phyloP scores from a whole-genome alignment of 1,140 invertebrate species.

The Berghia stephanieae region DNA sequence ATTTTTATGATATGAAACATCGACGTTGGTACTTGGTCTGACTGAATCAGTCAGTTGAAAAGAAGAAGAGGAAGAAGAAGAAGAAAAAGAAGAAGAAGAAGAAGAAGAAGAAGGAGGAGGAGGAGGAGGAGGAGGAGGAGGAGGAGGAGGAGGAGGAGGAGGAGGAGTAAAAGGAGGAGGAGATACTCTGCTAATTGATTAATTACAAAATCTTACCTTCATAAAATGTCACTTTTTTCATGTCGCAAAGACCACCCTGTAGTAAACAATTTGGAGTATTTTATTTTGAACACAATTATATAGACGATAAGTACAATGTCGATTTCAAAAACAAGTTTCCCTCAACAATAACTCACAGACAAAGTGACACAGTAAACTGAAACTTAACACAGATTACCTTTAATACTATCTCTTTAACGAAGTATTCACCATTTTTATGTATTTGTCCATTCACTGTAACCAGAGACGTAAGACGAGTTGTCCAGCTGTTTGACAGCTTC shows the following conservation, averaged over 20 bases:
- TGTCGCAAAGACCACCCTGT: constrained; percentile 9
- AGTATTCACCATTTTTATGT: too few species aligned
- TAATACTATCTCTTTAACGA: constrained; percentile 1
- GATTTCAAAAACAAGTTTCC: neutral
- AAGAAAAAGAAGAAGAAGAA: too few species aligned
- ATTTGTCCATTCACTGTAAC: too few species aligned
- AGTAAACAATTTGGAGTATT: neutral
- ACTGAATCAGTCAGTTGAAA: too few species aligned
- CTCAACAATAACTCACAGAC: neutral
- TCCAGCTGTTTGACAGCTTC: too few species aligned
- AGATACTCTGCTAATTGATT: neutral
- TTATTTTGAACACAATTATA: neutral
- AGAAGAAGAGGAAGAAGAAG: too few species aligned
- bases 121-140: neutral
- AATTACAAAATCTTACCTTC: neutral
- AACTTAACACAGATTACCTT: neutral
- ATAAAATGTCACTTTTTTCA: constrained; percentile 4
- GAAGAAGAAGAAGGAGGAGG: neutral
- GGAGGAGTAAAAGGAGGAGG: neutral
- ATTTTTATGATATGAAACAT: too few species aligned
- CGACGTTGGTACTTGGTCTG: too few species aligned
- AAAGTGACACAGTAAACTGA: neutral
- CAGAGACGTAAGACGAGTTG: too few species aligned
- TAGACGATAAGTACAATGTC: neutral
- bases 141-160: neutral